Percentiles rank a stretch among this genome's conserved stretches.
phyloP scores from a whole-genome alignment of 2,888 invertebrate genomes.

The Rutpela maculata region DNA sequence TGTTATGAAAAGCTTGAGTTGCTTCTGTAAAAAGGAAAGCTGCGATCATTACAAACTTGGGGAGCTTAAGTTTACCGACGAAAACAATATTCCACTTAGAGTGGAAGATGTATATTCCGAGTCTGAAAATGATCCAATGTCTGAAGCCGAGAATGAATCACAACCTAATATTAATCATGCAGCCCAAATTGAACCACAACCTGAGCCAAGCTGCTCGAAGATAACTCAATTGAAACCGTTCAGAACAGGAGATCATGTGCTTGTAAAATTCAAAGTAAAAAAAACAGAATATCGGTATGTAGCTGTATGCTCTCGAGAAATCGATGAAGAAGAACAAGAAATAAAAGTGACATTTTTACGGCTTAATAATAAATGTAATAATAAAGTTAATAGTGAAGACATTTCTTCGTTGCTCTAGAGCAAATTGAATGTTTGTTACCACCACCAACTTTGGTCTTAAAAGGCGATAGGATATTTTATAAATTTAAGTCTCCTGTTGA shows the following conservation, averaged over 20 bases:
- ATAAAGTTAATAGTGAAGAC: not conserved
- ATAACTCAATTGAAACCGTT: not conserved
- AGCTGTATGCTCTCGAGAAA: not conserved
- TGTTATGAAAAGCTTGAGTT: constrained; percentile 8
- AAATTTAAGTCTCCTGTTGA: too few species aligned
- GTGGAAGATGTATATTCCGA: not conserved
- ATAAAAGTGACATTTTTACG: not conserved
- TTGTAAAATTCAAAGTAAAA: not conserved
- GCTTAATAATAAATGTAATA: not conserved
- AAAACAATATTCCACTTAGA: not conserved
- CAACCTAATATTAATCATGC: not conserved
- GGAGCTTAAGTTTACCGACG: not conserved
- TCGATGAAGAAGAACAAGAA: constrained; percentile 2
- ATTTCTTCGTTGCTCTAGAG: not conserved
- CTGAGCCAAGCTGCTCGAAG: not conserved
- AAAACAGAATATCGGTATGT: constrained; percentile 8
- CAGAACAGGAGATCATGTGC: constrained; percentile 6
- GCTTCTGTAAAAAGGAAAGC: not conserved
- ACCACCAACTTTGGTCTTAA: not conserved
- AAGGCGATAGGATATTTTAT: not conserved
- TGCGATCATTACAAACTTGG: constrained; percentile 1
- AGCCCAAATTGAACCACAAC: constrained; percentile 1
- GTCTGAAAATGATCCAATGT: not conserved
- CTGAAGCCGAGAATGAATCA: not conserved
- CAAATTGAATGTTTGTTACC: not conserved